phyloP scores from a whole-genome alignment of 2,113 vertebrate species.

The Barbus barbus region DNA sequence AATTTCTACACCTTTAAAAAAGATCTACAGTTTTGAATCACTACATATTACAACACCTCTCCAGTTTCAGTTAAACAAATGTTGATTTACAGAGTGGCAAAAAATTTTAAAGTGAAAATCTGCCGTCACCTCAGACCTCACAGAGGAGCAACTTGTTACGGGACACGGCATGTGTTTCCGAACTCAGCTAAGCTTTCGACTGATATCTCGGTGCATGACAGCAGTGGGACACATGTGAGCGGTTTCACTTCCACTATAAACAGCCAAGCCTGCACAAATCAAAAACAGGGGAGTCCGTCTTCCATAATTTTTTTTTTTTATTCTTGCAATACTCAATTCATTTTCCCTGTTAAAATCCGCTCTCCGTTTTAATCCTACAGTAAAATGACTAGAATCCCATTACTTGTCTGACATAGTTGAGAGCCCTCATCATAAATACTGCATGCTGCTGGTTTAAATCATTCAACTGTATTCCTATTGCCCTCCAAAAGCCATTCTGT shows the following conservation, averaged over 20 bases:
- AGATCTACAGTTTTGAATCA: not conserved
- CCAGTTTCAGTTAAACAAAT: constrained; percentile 5
- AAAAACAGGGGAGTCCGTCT: constrained; percentile 38
- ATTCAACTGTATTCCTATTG: constrained; percentile 64
- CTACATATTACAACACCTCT: not conserved
- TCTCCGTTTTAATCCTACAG: constrained; percentile 66
- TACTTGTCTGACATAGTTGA: constrained; percentile 74
- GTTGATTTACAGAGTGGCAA: not conserved
- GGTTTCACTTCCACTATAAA: constrained; percentile 30
- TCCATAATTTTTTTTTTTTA: constrained; percentile 49
- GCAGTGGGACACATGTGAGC: not conserved
- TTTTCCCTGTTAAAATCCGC: constrained; percentile 66
- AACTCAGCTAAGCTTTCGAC: constrained; percentile 8
- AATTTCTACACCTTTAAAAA: not conserved
- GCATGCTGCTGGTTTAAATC: constrained; percentile 74
- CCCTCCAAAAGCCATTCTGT: constrained; percentile 73
- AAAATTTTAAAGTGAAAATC: constrained; percentile 18
- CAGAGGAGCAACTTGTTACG: constrained; percentile 5
- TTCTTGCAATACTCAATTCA: constrained; percentile 65
- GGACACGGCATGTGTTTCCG: constrained; percentile 25
- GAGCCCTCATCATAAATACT: constrained; percentile 75
- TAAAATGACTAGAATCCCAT: constrained; percentile 74
- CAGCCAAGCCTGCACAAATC: not conserved
- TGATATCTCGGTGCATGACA: constrained; percentile 5
- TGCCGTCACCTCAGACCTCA: constrained; percentile 1